Evolutionary conservation across 2,888 invertebrate genomes (phyloP), one percentile per base, ranked within the genome.

Genomic region (Drosophila emarginata): DNA sequence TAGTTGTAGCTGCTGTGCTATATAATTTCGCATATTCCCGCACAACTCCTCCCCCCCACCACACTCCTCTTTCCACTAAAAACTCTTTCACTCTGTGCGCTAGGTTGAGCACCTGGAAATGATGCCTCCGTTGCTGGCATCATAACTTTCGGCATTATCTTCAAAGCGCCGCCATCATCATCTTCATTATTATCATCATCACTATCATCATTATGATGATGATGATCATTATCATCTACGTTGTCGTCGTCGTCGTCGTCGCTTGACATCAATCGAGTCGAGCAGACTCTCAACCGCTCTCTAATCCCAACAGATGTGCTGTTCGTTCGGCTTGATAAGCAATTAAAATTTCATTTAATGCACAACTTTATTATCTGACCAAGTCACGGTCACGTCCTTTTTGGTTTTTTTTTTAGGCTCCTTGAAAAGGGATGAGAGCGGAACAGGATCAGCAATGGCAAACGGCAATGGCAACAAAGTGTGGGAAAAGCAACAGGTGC

Each of bases 401-500:
- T 18, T 45, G 15, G 9, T 45, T 45, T 45, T 9, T 14, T 11
- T 45, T 45, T 45, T 45, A 21, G 45, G 82, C 85, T 81, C 81
- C 80, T 79, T 71, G 76, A 80, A 78, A 73, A 45, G 66, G 65
- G 63, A 59, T 52, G 54, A 40, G 39, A n/a, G 39, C 52, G 61
- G 6, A 60, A 32, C 37, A 45, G 58, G 26, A 59, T 28, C 53
- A 6, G 52, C 23, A 12, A 21, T 21, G 50, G 64, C 70, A 57
- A 57, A 58, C 62, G 66, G 54, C 66, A 45, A 64, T 77, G 74
- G 78, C 74, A 77, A 72, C 77, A 76, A 14, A 77, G 72, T 81
- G 85, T 87, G 87, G 90, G 88, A 90, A 90, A 82, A 78, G 72
- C 78, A 90, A 90, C 90, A 90, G 90, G 90, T 90, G 90, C 85